phyloP scores from a whole-genome alignment of 1,140 invertebrate genomes.

The Amyelois transitella region DNA sequence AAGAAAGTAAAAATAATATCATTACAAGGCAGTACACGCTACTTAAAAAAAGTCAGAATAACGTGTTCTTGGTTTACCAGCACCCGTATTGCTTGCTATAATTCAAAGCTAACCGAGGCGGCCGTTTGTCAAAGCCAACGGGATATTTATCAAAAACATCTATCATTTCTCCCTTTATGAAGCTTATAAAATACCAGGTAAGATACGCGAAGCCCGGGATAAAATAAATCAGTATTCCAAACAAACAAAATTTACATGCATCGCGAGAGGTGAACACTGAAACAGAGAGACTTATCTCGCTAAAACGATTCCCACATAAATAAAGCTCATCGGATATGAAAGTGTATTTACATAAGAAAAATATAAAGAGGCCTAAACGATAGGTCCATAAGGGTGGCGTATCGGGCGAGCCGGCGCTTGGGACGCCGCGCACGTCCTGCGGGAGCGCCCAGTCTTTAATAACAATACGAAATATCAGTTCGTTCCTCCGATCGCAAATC shows the following conservation, averaged over 20 bases:
- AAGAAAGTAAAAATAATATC: no score
- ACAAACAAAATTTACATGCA: conserved; percentile 56
- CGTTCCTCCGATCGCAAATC: conserved; percentile 74
- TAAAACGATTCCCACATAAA: conserved; percentile 75
- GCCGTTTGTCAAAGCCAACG: not conserved
- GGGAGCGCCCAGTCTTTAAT: conserved; percentile 60
- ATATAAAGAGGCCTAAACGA: conserved; percentile 73
- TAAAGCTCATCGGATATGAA: conserved; percentile 74
- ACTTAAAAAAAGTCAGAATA: not conserved
- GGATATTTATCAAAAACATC: conserved; percentile 4
- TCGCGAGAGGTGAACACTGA: conserved; percentile 55
- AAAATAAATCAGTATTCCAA: conserved; percentile 47
- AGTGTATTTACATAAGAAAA: conserved; percentile 73
- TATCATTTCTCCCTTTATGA: conserved; percentile 6
- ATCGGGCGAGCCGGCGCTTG: conserved; percentile 40
- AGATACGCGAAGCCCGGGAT: conserved; percentile 11
- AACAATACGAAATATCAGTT: conserved; percentile 75
- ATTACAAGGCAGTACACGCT: not conserved
- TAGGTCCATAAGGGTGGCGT: conserved; percentile 60
- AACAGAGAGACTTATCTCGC: conserved; percentile 66
- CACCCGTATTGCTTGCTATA: not conserved
- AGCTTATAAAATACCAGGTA: conserved; percentile 12
- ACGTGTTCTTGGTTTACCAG: not conserved
- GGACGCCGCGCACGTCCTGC: conserved; percentile 57
- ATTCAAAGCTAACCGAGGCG: not conserved